These are phyloP conservation scores for Ianthella basta DNA, from an alignment of 37 sponge, comb jelly and placozoan species.

Conservation along the genomic window DNA sequence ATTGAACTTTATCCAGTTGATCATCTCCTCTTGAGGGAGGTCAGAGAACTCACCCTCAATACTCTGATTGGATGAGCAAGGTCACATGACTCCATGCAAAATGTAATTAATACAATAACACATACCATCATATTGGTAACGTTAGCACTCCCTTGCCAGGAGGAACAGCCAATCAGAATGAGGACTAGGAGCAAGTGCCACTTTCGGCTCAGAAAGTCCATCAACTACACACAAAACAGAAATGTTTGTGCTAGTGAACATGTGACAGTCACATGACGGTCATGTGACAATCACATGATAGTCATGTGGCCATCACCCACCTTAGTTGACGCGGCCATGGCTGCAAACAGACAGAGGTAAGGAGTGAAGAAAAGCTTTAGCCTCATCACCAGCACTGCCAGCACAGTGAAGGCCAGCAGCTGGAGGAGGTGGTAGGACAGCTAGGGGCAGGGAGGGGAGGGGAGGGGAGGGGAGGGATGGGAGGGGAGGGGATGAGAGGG, in stretches of 20 bases:
- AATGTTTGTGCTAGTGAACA: no score
- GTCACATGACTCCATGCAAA: no score
- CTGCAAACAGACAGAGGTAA: constrained; percentile 60
- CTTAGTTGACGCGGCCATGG: constrained; percentile 50
- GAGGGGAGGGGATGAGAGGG: neutral
- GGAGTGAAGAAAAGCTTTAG: constrained; percentile 96
- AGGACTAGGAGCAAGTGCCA: neutral
- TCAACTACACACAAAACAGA: constrained; percentile 36
- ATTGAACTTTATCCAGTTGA: constrained; percentile 48
- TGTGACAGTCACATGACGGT: no score
- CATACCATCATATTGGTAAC: constrained; percentile 28
- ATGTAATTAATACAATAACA: no score
- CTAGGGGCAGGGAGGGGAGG: neutral
- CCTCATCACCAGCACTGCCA: constrained; percentile 92
- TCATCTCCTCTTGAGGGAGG: constrained; percentile 76
- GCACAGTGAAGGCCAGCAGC: constrained; percentile 51
- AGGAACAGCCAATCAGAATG: constrained; percentile 34
- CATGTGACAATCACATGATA: constrained; percentile 19
- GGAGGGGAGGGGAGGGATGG: constrained; percentile 3
- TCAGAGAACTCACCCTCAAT: constrained; percentile 83
- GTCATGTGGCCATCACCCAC: constrained; percentile 15
- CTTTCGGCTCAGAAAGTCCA: constrained; percentile 7
- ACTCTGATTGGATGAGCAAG: constrained; percentile 25
- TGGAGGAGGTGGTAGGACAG: constrained; percentile 76
- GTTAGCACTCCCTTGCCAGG: constrained; percentile 57